Conservation (phyloP, 2,797 vertebrate species). For the Florisuga fusca region DNA sequence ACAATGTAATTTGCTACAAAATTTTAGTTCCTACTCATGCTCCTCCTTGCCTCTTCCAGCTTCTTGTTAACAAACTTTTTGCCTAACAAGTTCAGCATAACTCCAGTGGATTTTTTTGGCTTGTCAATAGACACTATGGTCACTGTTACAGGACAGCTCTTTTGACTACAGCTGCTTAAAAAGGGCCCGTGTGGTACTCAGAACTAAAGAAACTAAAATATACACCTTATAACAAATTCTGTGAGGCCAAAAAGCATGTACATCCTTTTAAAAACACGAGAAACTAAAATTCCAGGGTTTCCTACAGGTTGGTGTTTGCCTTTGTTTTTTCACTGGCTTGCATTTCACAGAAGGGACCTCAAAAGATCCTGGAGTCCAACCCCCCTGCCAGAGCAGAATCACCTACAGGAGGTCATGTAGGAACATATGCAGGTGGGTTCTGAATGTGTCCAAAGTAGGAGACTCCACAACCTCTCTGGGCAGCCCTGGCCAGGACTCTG, state of each 20-base stretch:
- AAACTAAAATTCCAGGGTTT: not conserved
- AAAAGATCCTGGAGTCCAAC: too few species aligned
- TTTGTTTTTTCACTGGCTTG: not conserved
- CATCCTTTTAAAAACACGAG: not conserved
- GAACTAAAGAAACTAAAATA: not conserved
- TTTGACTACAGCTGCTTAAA: not conserved
- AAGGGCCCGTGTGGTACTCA: not conserved
- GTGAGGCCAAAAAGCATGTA: accelerated
- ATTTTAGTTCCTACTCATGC: not conserved
- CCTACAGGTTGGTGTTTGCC: not conserved
- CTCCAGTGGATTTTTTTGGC: not conserved
- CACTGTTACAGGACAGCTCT: not conserved
- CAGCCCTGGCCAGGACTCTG: too few species aligned
- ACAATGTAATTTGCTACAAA: not conserved
- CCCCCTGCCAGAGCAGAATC: too few species aligned
- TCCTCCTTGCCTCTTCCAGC: not conserved
- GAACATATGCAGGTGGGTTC: too few species aligned
- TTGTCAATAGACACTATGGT: not conserved
- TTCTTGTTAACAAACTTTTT: not conserved
- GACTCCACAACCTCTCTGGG: too few species aligned
- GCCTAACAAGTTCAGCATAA: not conserved
- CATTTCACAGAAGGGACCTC: too few species aligned
- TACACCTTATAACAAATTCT: not conserved
- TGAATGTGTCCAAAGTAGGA: too few species aligned
- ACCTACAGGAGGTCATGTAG: too few species aligned